Base-by-base conservation (phyloP, 2,113 vertebrate species). In the Ranitomeya imitator region DNA sequence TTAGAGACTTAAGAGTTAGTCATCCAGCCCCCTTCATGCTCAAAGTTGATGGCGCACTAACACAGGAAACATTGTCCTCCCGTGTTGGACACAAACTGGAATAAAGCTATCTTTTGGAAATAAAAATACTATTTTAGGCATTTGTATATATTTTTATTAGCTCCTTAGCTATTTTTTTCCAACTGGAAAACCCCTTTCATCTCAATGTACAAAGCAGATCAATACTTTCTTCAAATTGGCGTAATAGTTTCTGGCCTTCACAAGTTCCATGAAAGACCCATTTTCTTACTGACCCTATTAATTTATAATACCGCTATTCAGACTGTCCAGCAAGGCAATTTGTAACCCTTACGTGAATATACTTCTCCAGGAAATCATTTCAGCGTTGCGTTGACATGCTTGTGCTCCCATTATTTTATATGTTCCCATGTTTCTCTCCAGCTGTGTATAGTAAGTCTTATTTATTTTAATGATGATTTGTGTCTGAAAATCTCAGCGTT, bases 391-490 rank as follows among this genome's bases (percentile, higher is more conserved):
- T 4, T 69, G 67, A 69, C 67, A 23, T 2, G 11, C 67, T 6
- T 12, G 52, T 77, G 31, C 73, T 9, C 73, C 16, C 18, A 45
- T 18, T 6, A 45, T 51, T 18, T 23, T 45, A 4, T 21, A 51
- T 19, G 9, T 21, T 52, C 8, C 21, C 18, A 31, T 37, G 31
- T 19, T 69, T 21, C 45, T 12, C 14, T 55, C 45, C 19, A n/a
- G 13, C 14, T 45, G 13, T 45, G 23, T 71, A 71, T 71, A 71
- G 67, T 45, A 74, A 74, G 71, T 4, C 15, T 18, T 45, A 18
- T 76, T 76, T 45, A 67, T 67, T 76, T 37, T 74, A 74, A 74
- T 74, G 19, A 10, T 45, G 69, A 73, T 73, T 73, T 73, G 71
- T 45, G 71, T 74, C 71, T 15, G 31, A 37, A 37, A 74, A 37